Evolutionary conservation across 1,140 invertebrate genomes (phyloP), one percentile per base, ranked within the genome.

Genomic region (Scaptomyza pallida): DNA sequence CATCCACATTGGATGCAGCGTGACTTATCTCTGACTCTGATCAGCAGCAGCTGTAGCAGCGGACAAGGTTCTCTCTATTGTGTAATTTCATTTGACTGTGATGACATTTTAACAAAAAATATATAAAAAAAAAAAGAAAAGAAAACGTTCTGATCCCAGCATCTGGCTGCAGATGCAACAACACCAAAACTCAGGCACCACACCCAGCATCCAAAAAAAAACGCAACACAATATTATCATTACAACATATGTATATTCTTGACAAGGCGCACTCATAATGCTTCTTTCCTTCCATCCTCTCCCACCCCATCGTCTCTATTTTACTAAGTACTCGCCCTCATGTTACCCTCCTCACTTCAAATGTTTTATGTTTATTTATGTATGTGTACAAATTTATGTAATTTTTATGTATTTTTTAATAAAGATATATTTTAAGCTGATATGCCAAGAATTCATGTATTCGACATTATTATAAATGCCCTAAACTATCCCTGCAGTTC

Each of bases 31-130:
- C 43, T n/a, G 12, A 37, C 64, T 30, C 17, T 12, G 41, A 43
- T 6, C 33, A 44, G 17, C 17, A 44, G 43, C 43, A 26, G 17
- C 17, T 19, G 43, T 17, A 26, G 56, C 45, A 60, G 40, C 44
- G 35, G 54, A 35, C 59, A 60, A 56, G 47, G 50, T 54, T 64
- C 54, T 50, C 23, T 54, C 62, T 75, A 30, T 30, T 75, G 68
- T 72, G 65, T 70, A 86, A 63, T 77, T 83, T 63, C 68, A 89
- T 89, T 78, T 89, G 86, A 89, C 86, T 89, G 86, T 89, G 86
- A 89, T 89, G 85, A 89, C 85, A 80, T 76, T 78, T 79, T 83
- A 85, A 81, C 81, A 86, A 37, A 37, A n/a, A 30, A 30, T 30
- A 30, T 30, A 86, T 85, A 71, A n/a, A n/a, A n/a, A n/a, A n/a